Evolutionary conservation across 2,888 invertebrate genomes (phyloP).

Genomic region (Oeneis ivallda): DNA sequence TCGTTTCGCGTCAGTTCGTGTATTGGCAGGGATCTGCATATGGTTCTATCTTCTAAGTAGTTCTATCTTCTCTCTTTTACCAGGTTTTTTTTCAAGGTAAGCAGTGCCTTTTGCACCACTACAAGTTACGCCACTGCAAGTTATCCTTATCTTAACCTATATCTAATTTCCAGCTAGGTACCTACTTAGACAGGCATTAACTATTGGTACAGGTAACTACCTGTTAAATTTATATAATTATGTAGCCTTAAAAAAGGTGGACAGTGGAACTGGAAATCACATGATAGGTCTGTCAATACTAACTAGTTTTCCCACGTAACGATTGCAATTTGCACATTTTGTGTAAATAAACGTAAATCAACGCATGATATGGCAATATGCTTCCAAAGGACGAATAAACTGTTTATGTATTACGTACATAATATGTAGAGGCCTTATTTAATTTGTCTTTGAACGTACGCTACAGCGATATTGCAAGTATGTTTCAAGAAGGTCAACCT

Average conservation of each 20-base stretch:
- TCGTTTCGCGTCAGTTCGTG: no score
- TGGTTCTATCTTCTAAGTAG: no score
- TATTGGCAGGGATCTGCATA: no score
- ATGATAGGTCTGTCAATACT: conserved; percentile 13
- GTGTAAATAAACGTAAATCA: conserved; percentile 12
- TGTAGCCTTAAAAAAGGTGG: not conserved
- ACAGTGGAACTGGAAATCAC: not conserved
- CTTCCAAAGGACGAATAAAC: conserved; percentile 16
- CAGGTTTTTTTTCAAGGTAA: no score
- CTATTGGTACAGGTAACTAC: no score
- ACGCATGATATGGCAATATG: conserved; percentile 18
- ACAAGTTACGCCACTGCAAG: no score
- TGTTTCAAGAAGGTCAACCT: conserved; percentile 47
- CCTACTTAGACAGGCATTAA: no score
- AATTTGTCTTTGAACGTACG: conserved; percentile 23
- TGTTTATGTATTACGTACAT: not conserved
- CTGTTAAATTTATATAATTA: no score
- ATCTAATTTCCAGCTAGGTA: no score
- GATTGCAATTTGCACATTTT: conserved; percentile 14
- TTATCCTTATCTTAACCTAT: no score
- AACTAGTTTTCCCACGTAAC: conserved; percentile 17
- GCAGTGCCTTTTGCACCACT: no score
- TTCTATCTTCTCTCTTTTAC: no score
- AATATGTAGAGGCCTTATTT: conserved; percentile 33
- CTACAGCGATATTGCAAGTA: conserved; percentile 38